Percentiles rank a stretch among this genome's conserved stretches.
phyloP scores from a whole-genome alignment of 2,888 invertebrate species.

The Syrista parreyssii region DNA sequence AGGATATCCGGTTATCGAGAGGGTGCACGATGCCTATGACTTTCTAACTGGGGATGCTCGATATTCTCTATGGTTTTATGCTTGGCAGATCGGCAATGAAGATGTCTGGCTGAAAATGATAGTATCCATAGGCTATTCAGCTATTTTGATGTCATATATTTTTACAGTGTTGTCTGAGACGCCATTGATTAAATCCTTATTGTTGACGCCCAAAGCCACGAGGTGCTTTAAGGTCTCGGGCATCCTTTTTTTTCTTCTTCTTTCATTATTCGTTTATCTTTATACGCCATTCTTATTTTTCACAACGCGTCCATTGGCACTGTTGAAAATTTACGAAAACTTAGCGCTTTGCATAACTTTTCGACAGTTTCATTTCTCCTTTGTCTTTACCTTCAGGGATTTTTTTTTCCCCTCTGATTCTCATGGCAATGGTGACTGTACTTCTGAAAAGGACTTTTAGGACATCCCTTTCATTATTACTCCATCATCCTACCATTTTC shows the following conservation, averaged over 20 bases:
- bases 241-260: no score
- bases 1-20: not conserved
- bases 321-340: not conserved
- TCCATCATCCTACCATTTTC: not conserved
- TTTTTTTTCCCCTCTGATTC: not conserved
- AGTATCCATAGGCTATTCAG: no score
- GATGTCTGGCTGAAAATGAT: not conserved
- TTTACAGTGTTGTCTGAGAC: not conserved
- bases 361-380: not conserved
- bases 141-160: not conserved
- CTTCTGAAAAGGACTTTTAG: not conserved
- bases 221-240: not conserved
- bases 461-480: not conserved
- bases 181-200: not conserved
- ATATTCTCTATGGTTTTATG: not conserved
- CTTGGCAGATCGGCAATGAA: not conserved
- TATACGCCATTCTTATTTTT: no score
- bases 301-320: not conserved
- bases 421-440: not conserved
- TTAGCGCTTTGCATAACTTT: not conserved
- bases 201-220: not conserved
- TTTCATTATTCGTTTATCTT: no score
- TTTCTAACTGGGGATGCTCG: not conserved
- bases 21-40: not conserved
- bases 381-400: not conserved